phyloP scores from a whole-genome alignment of 1,140 invertebrate genomes.

The Callitettix versicolor region DNA sequence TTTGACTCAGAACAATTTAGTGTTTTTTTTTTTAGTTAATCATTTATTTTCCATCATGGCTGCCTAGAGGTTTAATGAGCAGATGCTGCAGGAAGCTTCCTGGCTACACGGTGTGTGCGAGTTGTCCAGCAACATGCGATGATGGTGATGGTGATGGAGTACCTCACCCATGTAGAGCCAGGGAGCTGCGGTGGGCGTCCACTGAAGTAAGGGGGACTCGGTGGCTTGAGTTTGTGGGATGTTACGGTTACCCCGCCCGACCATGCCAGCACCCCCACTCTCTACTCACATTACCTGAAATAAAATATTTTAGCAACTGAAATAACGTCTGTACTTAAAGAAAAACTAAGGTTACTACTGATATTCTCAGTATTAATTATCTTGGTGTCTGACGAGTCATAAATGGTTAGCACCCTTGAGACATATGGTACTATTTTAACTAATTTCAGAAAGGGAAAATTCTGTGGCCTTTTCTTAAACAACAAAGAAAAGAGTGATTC shows the following conservation, averaged over 20 bases:
- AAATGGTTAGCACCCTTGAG: too few species aligned
- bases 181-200: constrained; percentile 23
- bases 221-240: constrained; percentile 8
- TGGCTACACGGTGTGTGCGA: constrained; percentile 32
- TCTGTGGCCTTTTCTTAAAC: too few species aligned
- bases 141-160: constrained; percentile 29
- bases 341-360: too few species aligned
- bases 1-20: too few species aligned
- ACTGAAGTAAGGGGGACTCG: constrained; percentile 19
- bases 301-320: background rate
- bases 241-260: constrained; percentile 22
- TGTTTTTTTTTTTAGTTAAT: too few species aligned
- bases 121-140: constrained; percentile 25
- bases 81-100: constrained; percentile 39
- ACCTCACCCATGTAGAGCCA: constrained; percentile 31
- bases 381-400: too few species aligned
- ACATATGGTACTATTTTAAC: too few species aligned
- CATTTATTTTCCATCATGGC: too few species aligned
- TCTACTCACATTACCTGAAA: constrained; percentile 37
- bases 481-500: too few species aligned
- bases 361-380: too few species aligned
- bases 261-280: constrained; percentile 27
- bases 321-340: background rate
- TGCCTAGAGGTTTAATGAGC: constrained; percentile 39
- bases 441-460: too few species aligned